Conservation (phyloP, 2,113 vertebrate genomes). For the Corapipo altera region DNA sequence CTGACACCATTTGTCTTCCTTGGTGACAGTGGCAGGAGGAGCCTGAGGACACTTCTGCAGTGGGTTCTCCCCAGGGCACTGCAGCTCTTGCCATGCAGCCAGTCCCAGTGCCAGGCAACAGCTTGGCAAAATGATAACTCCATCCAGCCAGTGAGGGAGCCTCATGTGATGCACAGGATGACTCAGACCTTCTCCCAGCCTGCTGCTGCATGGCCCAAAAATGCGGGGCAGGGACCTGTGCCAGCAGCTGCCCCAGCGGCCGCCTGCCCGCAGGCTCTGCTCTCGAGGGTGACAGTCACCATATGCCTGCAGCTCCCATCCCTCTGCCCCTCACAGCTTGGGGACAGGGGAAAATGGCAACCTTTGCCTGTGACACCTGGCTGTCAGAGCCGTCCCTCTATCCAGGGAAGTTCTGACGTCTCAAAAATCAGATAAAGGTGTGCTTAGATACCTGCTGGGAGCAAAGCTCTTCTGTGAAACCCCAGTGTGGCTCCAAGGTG, state of each 20-base stretch:
- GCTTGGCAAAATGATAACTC: neutral
- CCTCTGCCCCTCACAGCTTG: neutral
- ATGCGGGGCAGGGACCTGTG: neutral
- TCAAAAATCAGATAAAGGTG: neutral
- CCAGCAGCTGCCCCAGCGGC: neutral
- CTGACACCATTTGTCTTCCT: neutral
- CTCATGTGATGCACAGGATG: neutral
- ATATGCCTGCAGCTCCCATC: accelerated
- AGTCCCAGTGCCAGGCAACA: neutral
- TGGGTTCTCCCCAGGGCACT: neutral
- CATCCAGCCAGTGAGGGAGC: neutral
- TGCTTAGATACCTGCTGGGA: neutral
- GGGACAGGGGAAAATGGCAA: neutral
- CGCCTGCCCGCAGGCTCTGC: neutral
- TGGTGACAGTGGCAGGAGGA: neutral
- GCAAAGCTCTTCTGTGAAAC: neutral
- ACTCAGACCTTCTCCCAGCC: conserved; percentile 26
- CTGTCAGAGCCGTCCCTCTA: neutral
- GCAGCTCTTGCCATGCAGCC: neutral
- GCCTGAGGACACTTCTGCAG: neutral
- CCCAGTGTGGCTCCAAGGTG: neutral
- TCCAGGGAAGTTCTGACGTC: neutral
- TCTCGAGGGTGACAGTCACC: neutral
- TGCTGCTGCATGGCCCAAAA: neutral
- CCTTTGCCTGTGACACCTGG: neutral